These are phyloP conservation scores for Lasiurus borealis DNA, from an alignment of 2,113 vertebrate species.

Conservation along the genomic window DNA sequence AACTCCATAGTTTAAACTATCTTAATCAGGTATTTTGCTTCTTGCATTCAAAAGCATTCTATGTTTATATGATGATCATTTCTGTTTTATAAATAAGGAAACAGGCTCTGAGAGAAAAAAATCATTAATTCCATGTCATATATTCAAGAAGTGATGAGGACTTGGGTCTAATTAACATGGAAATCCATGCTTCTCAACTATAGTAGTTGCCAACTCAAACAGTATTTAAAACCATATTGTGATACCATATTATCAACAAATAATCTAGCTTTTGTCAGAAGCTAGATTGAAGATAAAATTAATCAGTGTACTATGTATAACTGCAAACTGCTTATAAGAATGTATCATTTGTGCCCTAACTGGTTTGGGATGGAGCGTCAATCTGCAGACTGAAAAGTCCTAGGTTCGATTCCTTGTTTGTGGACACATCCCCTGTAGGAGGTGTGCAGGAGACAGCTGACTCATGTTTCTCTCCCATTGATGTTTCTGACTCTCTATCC, in stretches of 20 bases:
- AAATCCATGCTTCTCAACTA: constrained; percentile 41
- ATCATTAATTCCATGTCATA: not conserved
- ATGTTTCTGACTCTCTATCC: no score
- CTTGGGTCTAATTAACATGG: not conserved
- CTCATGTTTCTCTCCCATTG: no score
- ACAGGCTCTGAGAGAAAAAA: constrained; percentile 28
- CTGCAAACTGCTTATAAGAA: constrained; percentile 52
- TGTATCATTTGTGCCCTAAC: not conserved
- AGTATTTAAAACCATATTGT: not conserved
- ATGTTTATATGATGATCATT: constrained; percentile 30
- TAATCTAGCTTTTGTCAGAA: constrained; percentile 22
- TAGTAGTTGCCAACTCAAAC: not conserved
- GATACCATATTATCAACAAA: not conserved
- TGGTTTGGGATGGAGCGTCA: no score
- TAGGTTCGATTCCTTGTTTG: no score
- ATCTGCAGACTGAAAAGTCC: no score
- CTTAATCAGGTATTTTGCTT: constrained; percentile 27
- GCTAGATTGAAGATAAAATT: not conserved
- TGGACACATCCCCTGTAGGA: no score
- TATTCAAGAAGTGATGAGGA: not conserved
- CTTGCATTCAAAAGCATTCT: constrained; percentile 27
- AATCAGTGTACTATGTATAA: not conserved
- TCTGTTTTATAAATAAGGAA: constrained; percentile 33
- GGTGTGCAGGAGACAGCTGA: no score
- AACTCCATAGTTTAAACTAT: not conserved